phyloP scores from a whole-genome alignment of 1,140 invertebrate species.

The Drosophila ercepeae region DNA sequence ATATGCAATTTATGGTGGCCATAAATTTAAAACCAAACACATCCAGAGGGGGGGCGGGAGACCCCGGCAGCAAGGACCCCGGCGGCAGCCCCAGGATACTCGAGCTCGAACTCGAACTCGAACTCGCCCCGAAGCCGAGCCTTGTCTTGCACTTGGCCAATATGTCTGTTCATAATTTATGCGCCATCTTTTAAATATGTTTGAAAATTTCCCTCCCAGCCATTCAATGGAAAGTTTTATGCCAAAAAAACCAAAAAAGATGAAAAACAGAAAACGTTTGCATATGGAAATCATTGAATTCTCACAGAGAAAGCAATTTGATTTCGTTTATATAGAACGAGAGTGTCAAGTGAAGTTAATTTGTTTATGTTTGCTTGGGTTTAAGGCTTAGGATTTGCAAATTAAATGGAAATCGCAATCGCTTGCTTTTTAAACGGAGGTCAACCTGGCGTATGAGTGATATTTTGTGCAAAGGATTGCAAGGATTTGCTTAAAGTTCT shows the following conservation, averaged over 20 bases:
- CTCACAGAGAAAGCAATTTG: slow-evolving; percentile 28
- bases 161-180: slow-evolving; percentile 68
- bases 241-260: background rate
- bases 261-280: background rate
- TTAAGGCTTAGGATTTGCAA: background rate
- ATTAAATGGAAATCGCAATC: background rate
- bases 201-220: slow-evolving; percentile 20
- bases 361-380: background rate
- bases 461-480: background rate
- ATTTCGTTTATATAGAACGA: slow-evolving; percentile 20
- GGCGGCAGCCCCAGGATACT: slow-evolving; percentile 3
- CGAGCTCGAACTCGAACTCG: slow-evolving; percentile 9
- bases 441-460: background rate
- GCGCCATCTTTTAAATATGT: slow-evolving; percentile 67
- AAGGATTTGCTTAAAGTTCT: background rate
- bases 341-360: slow-evolving; percentile 25
- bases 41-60: background rate
- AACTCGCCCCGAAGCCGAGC: slow-evolving; percentile 11
- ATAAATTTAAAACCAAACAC: slow-evolving; percentile 51
- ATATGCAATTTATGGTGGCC: slow-evolving; percentile 65
- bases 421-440: background rate
- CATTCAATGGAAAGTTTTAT: slow-evolving; percentile 35
- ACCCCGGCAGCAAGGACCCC: background rate
- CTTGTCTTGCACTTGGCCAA: slow-evolving; percentile 51
- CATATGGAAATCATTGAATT: slow-evolving; percentile 31